Percentiles rank a stretch among this genome's conserved stretches.
These are phyloP conservation scores for Acrocephalus arundinaceus DNA, from an alignment of 2,113 vertebrate species.

Conservation along the genomic window DNA sequence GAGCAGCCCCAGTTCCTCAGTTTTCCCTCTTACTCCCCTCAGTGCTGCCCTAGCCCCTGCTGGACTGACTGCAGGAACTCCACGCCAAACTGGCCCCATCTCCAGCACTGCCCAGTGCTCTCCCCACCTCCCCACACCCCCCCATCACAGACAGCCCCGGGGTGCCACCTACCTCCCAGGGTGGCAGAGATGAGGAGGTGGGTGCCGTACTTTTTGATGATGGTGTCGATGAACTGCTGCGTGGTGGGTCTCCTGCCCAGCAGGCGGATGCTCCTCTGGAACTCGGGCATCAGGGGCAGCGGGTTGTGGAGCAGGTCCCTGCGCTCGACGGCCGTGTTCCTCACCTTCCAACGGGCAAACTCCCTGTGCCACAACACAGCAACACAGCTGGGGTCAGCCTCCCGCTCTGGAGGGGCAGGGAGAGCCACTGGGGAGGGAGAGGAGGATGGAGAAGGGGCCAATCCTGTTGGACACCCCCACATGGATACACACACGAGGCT, in stretches of 20 bases:
- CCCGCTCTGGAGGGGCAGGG: background rate
- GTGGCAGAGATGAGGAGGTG: conserved; percentile 99
- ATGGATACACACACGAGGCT: background rate
- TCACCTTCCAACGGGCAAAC: conserved; percentile 99
- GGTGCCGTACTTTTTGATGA: conserved; percentile 99
- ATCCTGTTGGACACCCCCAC: background rate
- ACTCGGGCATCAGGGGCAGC: conserved; percentile 97
- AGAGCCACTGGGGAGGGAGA: fast-evolving
- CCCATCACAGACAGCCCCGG: fast-evolving
- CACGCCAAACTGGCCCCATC: background rate
- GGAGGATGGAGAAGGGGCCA: background rate
- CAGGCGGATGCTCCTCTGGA: conserved; percentile 94
- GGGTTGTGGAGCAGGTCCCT: conserved; percentile 93
- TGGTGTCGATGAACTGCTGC: conserved; percentile 98
- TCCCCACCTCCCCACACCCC: background rate
- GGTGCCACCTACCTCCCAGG: conserved; percentile 88
- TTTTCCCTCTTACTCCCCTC: background rate
- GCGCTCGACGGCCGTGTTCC: conserved; percentile 96
- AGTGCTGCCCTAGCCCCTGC: background rate
- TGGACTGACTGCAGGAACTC: background rate
- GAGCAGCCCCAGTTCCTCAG: background rate
- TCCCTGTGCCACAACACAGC: conserved; percentile 79
- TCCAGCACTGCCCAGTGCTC: background rate
- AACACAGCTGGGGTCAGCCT: conserved; percentile 21
- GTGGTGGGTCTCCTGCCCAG: conserved; percentile 95